A percentile compares a stretch with the other conserved stretches of the same genome.
Conservation (phyloP, 2,888 invertebrate species). For the Hymenopus coronatus region DNA sequence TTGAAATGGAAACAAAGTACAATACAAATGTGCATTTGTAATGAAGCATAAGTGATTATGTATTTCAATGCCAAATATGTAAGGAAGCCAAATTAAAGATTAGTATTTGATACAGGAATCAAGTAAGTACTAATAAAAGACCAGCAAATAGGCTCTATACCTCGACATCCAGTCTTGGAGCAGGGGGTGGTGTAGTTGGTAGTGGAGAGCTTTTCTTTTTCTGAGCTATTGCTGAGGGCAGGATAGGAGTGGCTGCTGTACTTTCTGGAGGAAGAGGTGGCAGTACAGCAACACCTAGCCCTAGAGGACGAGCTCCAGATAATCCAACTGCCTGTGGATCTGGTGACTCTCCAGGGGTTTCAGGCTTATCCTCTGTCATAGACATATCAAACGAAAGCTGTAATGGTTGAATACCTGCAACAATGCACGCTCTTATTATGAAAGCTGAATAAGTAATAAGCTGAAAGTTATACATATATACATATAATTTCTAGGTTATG, state of each 20-base stretch:
- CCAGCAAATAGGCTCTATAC: conserved; percentile 44
- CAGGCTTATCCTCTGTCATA: conserved; percentile 58
- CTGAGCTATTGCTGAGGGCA: conserved; percentile 49
- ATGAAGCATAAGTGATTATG: not conserved
- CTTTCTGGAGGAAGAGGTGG: conserved; percentile 53
- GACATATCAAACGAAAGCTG: conserved; percentile 54
- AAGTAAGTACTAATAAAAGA: not conserved
- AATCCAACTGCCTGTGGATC: conserved; percentile 72
- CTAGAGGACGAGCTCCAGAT: conserved; percentile 76
- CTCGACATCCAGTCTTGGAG: conserved; percentile 57
- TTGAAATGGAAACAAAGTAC: not conserved
- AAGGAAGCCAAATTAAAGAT: not conserved
- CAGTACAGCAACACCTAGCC: conserved; percentile 57
- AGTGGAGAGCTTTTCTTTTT: conserved; percentile 51
- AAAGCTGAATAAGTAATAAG: no score
- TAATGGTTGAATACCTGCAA: conserved; percentile 52
- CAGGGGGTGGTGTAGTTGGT: conserved; percentile 56
- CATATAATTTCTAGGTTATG: not conserved
- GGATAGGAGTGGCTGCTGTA: conserved; percentile 46
- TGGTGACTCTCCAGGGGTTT: conserved; percentile 70
- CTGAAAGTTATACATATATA: no score
- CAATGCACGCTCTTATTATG: no score
- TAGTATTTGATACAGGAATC: not conserved
- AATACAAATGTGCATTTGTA: not conserved
- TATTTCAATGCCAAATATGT: not conserved